These are phyloP conservation scores for Poeciliopsis paucimaculata DNA, from an alignment of 2,797 vertebrate species.

Conservation along the genomic window DNA sequence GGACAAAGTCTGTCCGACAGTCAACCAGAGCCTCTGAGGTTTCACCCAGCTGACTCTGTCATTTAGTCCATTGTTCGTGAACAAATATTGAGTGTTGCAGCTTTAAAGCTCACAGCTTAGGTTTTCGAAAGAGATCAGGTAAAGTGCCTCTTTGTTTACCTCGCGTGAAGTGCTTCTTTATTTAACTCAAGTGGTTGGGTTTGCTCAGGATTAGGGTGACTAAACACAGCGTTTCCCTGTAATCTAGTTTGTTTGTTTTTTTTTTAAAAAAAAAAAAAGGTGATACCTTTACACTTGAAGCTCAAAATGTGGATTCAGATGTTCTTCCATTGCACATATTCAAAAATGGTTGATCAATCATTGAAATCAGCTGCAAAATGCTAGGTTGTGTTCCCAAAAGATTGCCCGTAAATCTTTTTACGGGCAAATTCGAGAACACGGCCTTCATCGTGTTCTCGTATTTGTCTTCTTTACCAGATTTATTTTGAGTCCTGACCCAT, in stretches of 20 bases:
- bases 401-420: conserved; percentile 35
- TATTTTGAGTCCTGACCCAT: conserved; percentile 67
- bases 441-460: conserved; percentile 16
- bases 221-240: conserved; percentile 21
- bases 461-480: conserved; percentile 41
- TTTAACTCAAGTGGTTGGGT: conserved; percentile 10
- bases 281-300: conserved; percentile 14
- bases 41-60: background rate
- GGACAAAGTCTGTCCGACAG: background rate
- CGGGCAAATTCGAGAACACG: too few relatives aligned
- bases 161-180: conserved; percentile 42
- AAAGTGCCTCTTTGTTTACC: conserved; percentile 42
- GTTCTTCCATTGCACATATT: background rate
- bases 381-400: conserved; percentile 59
- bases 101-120: conserved; percentile 11
- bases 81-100: conserved; percentile 12
- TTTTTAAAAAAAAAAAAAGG: background rate
- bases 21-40: background rate
- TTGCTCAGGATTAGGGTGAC: conserved; percentile 1
- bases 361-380: background rate
- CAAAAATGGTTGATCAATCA: background rate
- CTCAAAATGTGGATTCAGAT: conserved; percentile 1
- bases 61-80: conserved; percentile 11
- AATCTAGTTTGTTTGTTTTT: background rate
- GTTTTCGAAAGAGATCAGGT: conserved; percentile 9